These are phyloP conservation scores for Melanogrammus aeglefinus DNA, from an alignment of 2,797 vertebrate genomes.

Conservation along the genomic window DNA sequence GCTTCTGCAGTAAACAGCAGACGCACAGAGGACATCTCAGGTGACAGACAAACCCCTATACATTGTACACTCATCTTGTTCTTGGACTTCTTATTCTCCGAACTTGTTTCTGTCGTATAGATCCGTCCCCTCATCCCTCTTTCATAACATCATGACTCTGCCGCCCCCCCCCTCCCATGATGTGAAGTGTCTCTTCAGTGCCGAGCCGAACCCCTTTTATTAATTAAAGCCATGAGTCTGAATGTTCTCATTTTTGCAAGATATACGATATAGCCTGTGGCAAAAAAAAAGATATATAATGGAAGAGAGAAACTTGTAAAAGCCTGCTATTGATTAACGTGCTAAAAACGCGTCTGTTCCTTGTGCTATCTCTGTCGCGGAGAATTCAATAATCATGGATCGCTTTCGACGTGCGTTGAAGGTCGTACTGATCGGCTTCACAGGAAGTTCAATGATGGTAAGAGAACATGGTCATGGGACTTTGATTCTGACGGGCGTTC, in stretches of 20 bases:
- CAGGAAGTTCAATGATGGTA: slow-evolving; percentile 54
- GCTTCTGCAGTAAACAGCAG: neutral
- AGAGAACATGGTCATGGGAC: slow-evolving; percentile 26
- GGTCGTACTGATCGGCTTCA: slow-evolving; percentile 30
- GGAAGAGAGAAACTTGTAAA: slow-evolving; percentile 16
- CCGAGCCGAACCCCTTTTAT: neutral
- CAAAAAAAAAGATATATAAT: neutral
- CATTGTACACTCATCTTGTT: neutral
- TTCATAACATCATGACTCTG: neutral
- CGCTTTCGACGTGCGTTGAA: slow-evolving; percentile 40
- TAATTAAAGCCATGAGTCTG: neutral
- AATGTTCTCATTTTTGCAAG: neutral
- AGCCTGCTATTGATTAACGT: slow-evolving; percentile 36
- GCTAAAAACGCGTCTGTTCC: slow-evolving; percentile 32
- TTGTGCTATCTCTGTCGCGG: slow-evolving; percentile 45
- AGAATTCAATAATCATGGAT: slow-evolving; percentile 46
- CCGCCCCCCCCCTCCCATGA: neutral
- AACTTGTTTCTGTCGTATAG: neutral
- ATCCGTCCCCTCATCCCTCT: too few species aligned
- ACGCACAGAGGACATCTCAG: neutral
- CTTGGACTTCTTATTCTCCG: neutral
- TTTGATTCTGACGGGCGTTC: slow-evolving; percentile 56
- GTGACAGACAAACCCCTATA: neutral
- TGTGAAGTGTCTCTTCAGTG: neutral
- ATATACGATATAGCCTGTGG: neutral